Evolutionary conservation across 2,888 invertebrate species (phyloP).

Genomic region (Drosophila paracracens): DNA sequence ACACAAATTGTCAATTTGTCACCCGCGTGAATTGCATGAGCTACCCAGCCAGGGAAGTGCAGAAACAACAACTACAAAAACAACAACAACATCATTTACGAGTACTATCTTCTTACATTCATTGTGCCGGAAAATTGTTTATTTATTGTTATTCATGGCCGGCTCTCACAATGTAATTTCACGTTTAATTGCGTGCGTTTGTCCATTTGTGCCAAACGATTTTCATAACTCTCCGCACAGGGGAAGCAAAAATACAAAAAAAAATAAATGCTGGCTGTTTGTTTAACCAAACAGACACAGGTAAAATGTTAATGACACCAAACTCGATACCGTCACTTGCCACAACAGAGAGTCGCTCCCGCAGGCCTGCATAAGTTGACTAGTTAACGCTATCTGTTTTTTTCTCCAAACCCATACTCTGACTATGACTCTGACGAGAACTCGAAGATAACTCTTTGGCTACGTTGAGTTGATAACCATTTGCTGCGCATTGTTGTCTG

Average conservation of each 20-base stretch:
- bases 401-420: background rate
- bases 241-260: background rate
- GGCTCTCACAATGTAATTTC: conserved; percentile 60
- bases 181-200: conserved; percentile 64
- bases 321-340: conserved; percentile 6
- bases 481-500: background rate
- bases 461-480: background rate
- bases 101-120: conserved; percentile 43
- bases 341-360: background rate
- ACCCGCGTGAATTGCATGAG: conserved; percentile 52
- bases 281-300: conserved; percentile 25
- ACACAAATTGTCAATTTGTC: conserved; percentile 68
- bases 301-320: conserved; percentile 31
- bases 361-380: conserved; percentile 6
- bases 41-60: conserved; percentile 12
- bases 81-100: conserved; percentile 11
- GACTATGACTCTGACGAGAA: background rate
- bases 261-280: conserved; percentile 39
- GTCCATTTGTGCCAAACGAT: conserved; percentile 34
- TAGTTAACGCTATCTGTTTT: background rate
- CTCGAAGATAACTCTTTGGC: background rate
- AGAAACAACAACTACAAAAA: background rate
- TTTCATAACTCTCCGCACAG: conserved; percentile 16
- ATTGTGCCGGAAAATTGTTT: conserved; percentile 62
- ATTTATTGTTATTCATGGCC: conserved; percentile 51